Evolutionary conservation across 30 jellyfish, hydroid and myxozoan genomes (phyloP), one percentile per base, ranked within the genome.

Genomic region (Hydractinia echinata): DNA sequence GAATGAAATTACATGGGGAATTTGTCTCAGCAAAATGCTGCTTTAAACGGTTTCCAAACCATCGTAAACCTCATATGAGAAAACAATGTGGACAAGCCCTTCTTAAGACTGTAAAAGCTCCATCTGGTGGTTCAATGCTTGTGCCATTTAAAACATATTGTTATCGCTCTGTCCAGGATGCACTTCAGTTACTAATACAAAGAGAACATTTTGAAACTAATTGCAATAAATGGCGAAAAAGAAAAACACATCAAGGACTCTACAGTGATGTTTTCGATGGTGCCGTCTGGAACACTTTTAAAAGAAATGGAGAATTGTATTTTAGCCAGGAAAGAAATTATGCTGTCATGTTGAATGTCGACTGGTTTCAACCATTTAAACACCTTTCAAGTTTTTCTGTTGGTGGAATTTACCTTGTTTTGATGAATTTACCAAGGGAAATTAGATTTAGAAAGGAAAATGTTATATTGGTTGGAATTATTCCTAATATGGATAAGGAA

Each of bases 401-500:
- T 7, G 86, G 86, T 30, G 86, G 51, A 10, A 67, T 67, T 78
- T 80, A 80, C 71, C n/a, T 67, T 51, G 88, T 80, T 66, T 61
- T 73, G 21, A 20, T 80, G 84, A 80, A 66, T 61, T 53, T 80
- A 10, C 85, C 84, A 7, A 39, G 88, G 18, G 60, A 71, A 19
- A 73, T 49, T 19, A 80, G 85, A 49, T 80, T 80, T 54, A 64
- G 67, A 66, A 67, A 55, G 48, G 53, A 66, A 80, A 80, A 80
- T 49, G 84, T 80, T 39, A 51, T 61, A 19, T 39, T 3, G 11
- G 8, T 80, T 80, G 88, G 88, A 5, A 80, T 80, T 9, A 80
- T 80, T 9, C 85, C 88, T 8, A 39, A 80, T 73, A 61, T 80
- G 88, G 51, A 61, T 54, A 74, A 80, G 18, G 88, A 80, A 55